Evolutionary conservation across 2,113 vertebrate species (phyloP), one percentile per base, ranked within the genome.

Genomic region (Dasyornis broadbenti): DNA sequence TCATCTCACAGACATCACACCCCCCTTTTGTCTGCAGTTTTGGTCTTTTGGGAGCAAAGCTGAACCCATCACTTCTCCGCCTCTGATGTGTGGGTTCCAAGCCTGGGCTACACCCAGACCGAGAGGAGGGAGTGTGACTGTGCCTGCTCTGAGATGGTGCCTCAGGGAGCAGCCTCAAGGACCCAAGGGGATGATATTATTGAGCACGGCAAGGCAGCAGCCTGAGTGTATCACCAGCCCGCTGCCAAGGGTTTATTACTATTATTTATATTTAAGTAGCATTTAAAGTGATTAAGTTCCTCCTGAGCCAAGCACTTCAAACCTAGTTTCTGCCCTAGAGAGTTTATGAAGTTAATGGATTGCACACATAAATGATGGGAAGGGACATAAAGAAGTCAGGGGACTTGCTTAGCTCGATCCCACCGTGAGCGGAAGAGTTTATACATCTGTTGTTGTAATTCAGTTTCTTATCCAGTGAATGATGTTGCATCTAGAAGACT

Each of bases 271-370:
- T 63, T 73, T 93, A 90, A 90, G 66, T 27, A 73, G 54, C 33
- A 73, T 77, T 85, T 93, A 72, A 88, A 92, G 53, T 23, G 63
- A 85, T 87, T 89, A 94, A 79, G 26, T 27, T 84, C 7, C 42
- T 76, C 28, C 63, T 93, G 60, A 86, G 81, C 39, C 44, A 91
- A 82, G 35, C 30, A 59, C 75, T 95, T 92, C 47, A 92, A 91
- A 66, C 13, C 9, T 37, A 35, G 45, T 45, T 85, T 76, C 35
- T 72, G 42, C 53, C 37, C 69, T 72, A 50, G 14, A 88, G 73
- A 80, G 21, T 85, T 91, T 54, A 80, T 76, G 49, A 26, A 68
- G 44, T 42, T 72, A 69, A 72, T 49, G 52, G 71, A 71, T 26
- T 80, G 47, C 42, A 47, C 28, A 61, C 4, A 26, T 15, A 96